phyloP scores from a whole-genome alignment of 2,797 vertebrate species.

The Ibycter americanus region DNA sequence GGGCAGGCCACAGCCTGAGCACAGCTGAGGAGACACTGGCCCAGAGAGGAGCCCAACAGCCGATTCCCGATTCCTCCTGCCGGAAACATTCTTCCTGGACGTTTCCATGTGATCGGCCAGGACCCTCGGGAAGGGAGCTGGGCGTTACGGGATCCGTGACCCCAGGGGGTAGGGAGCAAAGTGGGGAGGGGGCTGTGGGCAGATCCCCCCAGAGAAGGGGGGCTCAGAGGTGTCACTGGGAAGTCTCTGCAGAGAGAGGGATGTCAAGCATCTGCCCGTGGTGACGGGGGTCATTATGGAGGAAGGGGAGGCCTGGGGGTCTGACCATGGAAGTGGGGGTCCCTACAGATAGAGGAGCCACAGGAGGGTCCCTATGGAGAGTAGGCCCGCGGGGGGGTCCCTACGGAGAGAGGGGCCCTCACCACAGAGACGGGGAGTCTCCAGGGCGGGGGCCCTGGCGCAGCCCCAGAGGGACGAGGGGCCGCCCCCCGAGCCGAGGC shows the following conservation, averaged over 20 bases:
- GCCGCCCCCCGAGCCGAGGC: background rate
- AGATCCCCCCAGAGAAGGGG: rapidly evolving
- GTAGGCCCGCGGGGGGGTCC: too few relatives aligned
- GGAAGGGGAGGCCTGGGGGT: rapidly evolving
- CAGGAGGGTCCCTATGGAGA: too few relatives aligned
- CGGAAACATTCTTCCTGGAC: background rate
- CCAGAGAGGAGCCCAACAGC: background rate
- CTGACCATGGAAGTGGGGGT: too few relatives aligned
- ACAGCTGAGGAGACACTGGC: background rate
- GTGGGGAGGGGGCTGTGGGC: background rate
- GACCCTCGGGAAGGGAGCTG: background rate
- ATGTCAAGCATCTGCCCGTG: too few relatives aligned
- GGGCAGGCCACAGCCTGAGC: too few relatives aligned
- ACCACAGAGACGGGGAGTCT: background rate
- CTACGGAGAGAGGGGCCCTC: background rate
- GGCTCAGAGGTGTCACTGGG: rapidly evolving
- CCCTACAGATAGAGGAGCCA: too few relatives aligned
- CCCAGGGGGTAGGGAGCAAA: too few relatives aligned
- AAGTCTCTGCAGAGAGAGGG: rapidly evolving
- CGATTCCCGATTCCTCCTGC: rapidly evolving
- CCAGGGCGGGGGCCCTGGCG: too few relatives aligned
- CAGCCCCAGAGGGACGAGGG: background rate
- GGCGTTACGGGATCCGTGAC: background rate
- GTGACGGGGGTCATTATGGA: background rate
- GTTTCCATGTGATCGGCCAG: rapidly evolving